A percentile compares a stretch with the other conserved stretches of the same genome.
These are phyloP conservation scores for Helogale parvula DNA, from an alignment of 2,113 vertebrate genomes.

Conservation along the genomic window DNA sequence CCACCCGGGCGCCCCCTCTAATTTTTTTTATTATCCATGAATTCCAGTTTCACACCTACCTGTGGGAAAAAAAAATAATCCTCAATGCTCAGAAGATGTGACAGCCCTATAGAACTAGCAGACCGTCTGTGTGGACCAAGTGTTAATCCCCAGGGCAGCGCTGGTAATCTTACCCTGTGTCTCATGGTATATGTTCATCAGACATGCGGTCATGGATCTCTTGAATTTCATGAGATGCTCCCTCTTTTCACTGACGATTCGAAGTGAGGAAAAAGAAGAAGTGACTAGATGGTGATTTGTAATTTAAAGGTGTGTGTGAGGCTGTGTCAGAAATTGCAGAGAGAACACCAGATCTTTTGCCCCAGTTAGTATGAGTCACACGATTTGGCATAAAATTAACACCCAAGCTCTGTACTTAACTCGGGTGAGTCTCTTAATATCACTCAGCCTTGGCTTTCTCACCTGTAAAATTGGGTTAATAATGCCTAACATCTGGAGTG, in stretches of 20 bases:
- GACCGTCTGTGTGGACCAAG: neutral
- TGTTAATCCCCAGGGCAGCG: neutral
- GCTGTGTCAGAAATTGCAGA: neutral
- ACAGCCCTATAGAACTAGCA: neutral
- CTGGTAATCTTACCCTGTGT: accelerated
- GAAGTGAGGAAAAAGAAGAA: neutral
- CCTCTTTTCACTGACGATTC: neutral
- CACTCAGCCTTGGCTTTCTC: neutral
- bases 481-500: neutral
- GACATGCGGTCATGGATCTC: neutral
- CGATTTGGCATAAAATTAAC: neutral
- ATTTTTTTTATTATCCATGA: neutral
- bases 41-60: neutral
- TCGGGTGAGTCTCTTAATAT: neutral
- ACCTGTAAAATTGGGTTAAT: neutral
- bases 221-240: neutral
- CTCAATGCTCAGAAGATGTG: neutral
- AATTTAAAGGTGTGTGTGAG: neutral
- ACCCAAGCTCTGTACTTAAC: neutral
- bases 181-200: neutral
- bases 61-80: too few relatives aligned
- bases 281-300: neutral
- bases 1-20: neutral
- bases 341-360: neutral
- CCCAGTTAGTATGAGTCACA: neutral